A percentile compares a stretch with the other conserved stretches of the same genome.
These are phyloP conservation scores for Agrotis segetum DNA, from an alignment of 2,888 invertebrate species.

Conservation along the genomic window DNA sequence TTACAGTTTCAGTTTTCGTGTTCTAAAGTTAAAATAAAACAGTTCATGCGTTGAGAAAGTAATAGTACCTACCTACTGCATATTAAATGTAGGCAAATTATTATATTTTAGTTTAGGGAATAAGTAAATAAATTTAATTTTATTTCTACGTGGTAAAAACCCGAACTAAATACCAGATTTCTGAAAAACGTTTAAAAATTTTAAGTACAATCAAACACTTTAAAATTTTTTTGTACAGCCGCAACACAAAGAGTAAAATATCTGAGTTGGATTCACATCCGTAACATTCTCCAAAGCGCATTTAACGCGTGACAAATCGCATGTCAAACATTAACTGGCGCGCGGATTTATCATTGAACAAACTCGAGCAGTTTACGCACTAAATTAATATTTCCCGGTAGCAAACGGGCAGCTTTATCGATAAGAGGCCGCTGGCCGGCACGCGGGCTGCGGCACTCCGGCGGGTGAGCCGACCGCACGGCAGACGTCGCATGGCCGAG, in stretches of 20 bases:
- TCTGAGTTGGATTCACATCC: background rate
- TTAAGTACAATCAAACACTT: background rate
- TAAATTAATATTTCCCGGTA: slow-evolving; percentile 66
- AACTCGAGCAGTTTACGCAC: slow-evolving; percentile 64
- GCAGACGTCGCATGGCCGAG: slow-evolving; percentile 90
- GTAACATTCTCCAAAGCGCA: slow-evolving; percentile 20
- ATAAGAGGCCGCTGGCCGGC: slow-evolving; percentile 65
- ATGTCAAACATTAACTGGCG: slow-evolving; percentile 61
- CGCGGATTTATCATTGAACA: slow-evolving; percentile 62
- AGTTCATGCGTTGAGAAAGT: slow-evolving; percentile 4
- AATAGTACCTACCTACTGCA: slow-evolving; percentile 5
- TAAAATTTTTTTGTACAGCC: slow-evolving; percentile 14
- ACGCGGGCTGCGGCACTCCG: slow-evolving; percentile 73
- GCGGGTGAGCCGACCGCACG: slow-evolving; percentile 71
- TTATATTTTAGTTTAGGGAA: background rate
- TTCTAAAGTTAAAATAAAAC: slow-evolving; percentile 7
- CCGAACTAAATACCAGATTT: background rate
- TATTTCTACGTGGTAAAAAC: too few relatives aligned
- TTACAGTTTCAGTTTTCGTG: too few relatives aligned
- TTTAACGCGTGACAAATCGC: slow-evolving; percentile 57
- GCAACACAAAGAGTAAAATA: background rate
- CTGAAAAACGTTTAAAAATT: background rate
- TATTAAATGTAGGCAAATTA: background rate
- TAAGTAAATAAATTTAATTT: background rate
- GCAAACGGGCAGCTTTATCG: slow-evolving; percentile 71